Percentiles rank a stretch among this genome's conserved stretches.
Conservation (phyloP, 2,888 invertebrate genomes). For the Brenthis daphne region DNA sequence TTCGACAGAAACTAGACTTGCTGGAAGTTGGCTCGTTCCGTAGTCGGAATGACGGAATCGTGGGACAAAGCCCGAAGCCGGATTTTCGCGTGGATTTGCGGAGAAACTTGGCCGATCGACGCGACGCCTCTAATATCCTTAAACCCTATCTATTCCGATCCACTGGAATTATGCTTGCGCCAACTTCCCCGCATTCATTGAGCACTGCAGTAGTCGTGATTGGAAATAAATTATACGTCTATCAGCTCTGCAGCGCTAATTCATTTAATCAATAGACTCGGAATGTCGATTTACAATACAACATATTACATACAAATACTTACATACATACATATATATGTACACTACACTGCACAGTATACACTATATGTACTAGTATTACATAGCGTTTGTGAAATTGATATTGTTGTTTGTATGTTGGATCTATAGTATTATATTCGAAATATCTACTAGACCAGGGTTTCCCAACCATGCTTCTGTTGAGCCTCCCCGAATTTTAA, state of each 20-base stretch:
- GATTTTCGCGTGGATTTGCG: constrained; percentile 38
- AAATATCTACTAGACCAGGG: too few species aligned
- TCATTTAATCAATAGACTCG: constrained; percentile 34
- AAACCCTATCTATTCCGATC: constrained; percentile 38
- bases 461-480: too few species aligned
- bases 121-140: constrained; percentile 39
- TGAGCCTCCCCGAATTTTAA: too few species aligned
- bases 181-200: constrained; percentile 36
- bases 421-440: too few species aligned
- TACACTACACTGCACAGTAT: too few species aligned
- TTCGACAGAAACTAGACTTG: constrained; percentile 12
- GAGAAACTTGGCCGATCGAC: constrained; percentile 36
- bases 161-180: constrained; percentile 33
- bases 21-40: constrained; percentile 35
- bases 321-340: background rate
- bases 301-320: background rate
- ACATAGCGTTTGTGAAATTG: too few species aligned
- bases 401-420: too few species aligned
- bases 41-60: constrained; percentile 31
- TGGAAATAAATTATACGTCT: constrained; percentile 44
- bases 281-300: constrained; percentile 15
- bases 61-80: constrained; percentile 36
- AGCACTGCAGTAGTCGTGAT: constrained; percentile 40
- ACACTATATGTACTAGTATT: too few species aligned
- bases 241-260: constrained; percentile 35